Evolutionary conservation across 2,888 invertebrate species (phyloP), one percentile per base, ranked within the genome.

Genomic region (Neocrepidodera transversa): DNA sequence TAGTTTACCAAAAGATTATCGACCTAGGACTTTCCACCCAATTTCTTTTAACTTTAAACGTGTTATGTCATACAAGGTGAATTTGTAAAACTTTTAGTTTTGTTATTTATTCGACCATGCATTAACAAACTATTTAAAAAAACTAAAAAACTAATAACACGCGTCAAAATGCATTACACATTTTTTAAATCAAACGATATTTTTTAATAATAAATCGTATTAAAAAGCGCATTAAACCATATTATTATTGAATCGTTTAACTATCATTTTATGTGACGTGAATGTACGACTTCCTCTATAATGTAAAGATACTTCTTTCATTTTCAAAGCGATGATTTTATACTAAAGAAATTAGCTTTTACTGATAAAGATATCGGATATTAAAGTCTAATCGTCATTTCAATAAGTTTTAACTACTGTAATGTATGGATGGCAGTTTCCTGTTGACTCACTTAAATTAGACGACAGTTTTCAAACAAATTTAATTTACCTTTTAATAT

Each of bases 391-490:
- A 47, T 42, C 42, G 20, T 42, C 20, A 32, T 13, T 32, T 32
- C 11, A 32, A 32, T 32, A 11, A 8, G 18, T n/a, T 17, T 10
- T 18, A 18, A 13, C 40, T 40, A 13, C 11, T n/a, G 8, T 11
- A n/a, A 4, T 40, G 18, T n/a, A 38, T 38, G n/a, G 10, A 10
- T 30, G 30, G 28, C 26, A 26, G 30, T 47, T 47, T 47, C 47
- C 47, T 47, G 47, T 47, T 47, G 47, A 47, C 16, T 47, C 16
- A 47, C n/a, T 45, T 47, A 23, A 18, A 28, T 13, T 10, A 30
- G 26, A n/a, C 14, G 28, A 30, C 47, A 30, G 11, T 17, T 45
- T 45, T 26, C 26, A 13, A 45, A 8, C 45, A 4, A 8, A 26
- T 47, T 28, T 28, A 47, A 40, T 40, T 40, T 18, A 40, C 40